These are phyloP conservation scores for Drosophila sproati DNA, from an alignment of 1,140 invertebrate species.

Conservation along the genomic window DNA sequence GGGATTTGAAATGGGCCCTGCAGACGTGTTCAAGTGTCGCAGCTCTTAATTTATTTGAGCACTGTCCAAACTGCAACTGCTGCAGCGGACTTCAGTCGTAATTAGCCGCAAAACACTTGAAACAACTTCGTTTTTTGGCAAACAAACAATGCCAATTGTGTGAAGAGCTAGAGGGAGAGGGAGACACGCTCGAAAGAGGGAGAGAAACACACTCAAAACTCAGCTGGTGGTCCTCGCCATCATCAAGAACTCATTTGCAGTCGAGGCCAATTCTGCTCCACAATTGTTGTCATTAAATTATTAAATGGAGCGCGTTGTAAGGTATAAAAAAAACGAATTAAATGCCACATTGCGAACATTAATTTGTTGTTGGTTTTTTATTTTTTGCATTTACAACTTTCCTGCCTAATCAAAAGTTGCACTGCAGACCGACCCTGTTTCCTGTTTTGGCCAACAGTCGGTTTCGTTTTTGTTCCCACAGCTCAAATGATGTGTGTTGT, in stretches of 20 bases:
- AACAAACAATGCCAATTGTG: conserved; percentile 20
- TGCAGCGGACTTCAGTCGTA: conserved; percentile 4
- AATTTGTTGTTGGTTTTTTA: too few relatives aligned
- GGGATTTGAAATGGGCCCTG: conserved; percentile 9
- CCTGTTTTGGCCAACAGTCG: conserved; percentile 7
- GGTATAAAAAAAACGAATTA: conserved; percentile 11
- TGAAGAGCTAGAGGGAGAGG: too few relatives aligned
- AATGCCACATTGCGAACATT: conserved; percentile 3
- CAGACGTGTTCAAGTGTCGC: conserved; percentile 45
- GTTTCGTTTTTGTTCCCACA: conserved; percentile 35
- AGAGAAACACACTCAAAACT: not conserved
- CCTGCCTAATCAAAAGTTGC: conserved; percentile 67
- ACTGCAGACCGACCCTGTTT: conserved; percentile 6
- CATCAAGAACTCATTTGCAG: conserved; percentile 79
- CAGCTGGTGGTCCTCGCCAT: conserved; percentile 47
- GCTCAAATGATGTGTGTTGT: conserved; percentile 65
- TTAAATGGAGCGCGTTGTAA: conserved; percentile 69
- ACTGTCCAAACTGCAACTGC: not conserved
- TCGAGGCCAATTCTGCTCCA: conserved; percentile 7
- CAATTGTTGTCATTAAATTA: conserved; percentile 66
- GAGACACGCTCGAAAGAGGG: too few relatives aligned
- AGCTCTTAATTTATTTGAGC: conserved; percentile 33
- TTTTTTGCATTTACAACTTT: conserved; percentile 36
- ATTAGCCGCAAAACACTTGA: conserved; percentile 42
- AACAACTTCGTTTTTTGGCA: conserved; percentile 22